These are phyloP conservation scores for Epistrophella euchroma DNA, from an alignment of 2,888 invertebrate genomes.

Conservation along the genomic window DNA sequence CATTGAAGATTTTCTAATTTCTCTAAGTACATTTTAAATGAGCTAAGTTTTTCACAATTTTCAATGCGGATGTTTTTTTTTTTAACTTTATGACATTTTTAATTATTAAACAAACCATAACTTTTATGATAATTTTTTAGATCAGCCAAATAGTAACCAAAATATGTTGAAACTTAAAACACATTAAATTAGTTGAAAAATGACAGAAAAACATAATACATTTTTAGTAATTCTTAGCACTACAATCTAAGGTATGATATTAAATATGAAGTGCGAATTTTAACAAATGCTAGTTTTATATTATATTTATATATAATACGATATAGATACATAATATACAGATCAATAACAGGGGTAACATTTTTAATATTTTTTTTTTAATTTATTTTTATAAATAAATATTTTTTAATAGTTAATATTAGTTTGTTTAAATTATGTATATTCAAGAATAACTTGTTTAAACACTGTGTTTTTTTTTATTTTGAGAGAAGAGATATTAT, in stretches of 20 bases:
- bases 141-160: too few relatives aligned
- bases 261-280: constrained; percentile 63
- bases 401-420: constrained; percentile 47
- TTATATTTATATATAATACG: constrained; percentile 2
- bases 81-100: too few relatives aligned
- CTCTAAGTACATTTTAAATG: too few relatives aligned
- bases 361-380: constrained; percentile 50
- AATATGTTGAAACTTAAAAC: not conserved
- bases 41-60: too few relatives aligned
- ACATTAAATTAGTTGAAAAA: not conserved
- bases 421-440: not conserved
- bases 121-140: too few relatives aligned
- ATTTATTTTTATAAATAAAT: constrained; percentile 37
- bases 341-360: constrained; percentile 52
- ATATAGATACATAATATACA: constrained; percentile 43
- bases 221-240: constrained; percentile 25
- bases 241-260: constrained; percentile 10
- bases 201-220: constrained; percentile 18
- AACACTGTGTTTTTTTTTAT: not conserved
- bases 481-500: not conserved
- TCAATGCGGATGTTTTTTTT: too few relatives aligned
- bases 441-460: not conserved
- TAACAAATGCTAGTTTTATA: constrained; percentile 46
- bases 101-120: too few relatives aligned
- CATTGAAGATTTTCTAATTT: too few relatives aligned